Conservation (phyloP, 1,140 invertebrate genomes). For the Bombus huntii region DNA sequence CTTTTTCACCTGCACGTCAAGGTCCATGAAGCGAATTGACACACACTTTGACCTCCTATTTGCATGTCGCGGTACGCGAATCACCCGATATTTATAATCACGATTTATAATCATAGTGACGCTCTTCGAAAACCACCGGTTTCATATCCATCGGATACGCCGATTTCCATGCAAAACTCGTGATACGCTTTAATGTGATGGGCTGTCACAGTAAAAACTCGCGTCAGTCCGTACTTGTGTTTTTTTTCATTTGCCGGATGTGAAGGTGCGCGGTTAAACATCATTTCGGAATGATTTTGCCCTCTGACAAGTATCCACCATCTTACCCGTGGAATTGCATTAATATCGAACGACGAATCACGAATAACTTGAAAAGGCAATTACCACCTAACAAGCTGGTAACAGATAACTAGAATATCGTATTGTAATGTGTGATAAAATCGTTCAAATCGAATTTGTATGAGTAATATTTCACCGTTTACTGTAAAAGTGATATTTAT, state of each 20-base stretch:
- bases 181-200: slow-evolving; percentile 8
- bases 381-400: too few species aligned
- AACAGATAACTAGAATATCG: too few species aligned
- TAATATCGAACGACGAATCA: not conserved
- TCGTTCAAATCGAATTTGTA: too few species aligned
- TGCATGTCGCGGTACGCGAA: not conserved
- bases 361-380: not conserved
- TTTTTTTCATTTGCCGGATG: not conserved
- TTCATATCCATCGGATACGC: not conserved
- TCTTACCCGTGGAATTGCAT: not conserved
- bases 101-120: not conserved
- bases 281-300: not conserved
- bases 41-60: not conserved
- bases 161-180: not conserved
- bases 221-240: not conserved
- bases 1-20: not conserved
- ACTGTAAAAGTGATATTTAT: too few species aligned
- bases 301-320: not conserved
- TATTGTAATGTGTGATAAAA: too few species aligned
- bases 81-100: slow-evolving; percentile 3
- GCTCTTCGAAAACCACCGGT: not conserved
- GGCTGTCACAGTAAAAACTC: slow-evolving; percentile 8
- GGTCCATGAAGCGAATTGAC: too few species aligned
- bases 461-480: too few species aligned
- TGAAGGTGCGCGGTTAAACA: not conserved